phyloP scores from a whole-genome alignment of 2,888 invertebrate species.

The Furcula furcula region DNA sequence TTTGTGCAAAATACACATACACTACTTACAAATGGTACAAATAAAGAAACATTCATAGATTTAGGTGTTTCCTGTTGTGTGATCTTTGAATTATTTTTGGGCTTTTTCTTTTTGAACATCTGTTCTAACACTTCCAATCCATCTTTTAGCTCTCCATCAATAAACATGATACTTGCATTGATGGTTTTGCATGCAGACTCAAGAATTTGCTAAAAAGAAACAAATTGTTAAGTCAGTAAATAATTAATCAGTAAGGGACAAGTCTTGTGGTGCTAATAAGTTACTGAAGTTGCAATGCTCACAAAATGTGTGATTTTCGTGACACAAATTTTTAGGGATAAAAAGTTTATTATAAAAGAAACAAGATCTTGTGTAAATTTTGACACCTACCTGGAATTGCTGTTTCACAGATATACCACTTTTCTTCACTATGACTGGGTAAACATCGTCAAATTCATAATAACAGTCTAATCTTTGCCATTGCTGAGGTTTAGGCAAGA shows the following conservation, averaged over 20 bases:
- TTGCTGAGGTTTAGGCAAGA: slow-evolving; percentile 84
- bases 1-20: too few relatives aligned
- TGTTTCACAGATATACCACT: slow-evolving; percentile 84
- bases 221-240: not conserved
- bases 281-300: too few relatives aligned
- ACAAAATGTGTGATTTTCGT: too few relatives aligned
- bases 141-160: slow-evolving; percentile 87
- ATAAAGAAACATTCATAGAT: slow-evolving; percentile 84
- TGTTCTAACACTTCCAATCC: slow-evolving; percentile 84
- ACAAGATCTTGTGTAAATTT: too few relatives aligned
- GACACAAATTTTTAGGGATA: too few relatives aligned
- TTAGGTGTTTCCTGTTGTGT: slow-evolving; percentile 67
- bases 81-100: slow-evolving; percentile 61
- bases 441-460: slow-evolving; percentile 88
- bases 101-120: slow-evolving; percentile 83
- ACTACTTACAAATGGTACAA: slow-evolving; percentile 86
- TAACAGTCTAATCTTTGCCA: slow-evolving; percentile 90
- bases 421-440: slow-evolving; percentile 85
- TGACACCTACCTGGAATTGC: slow-evolving; percentile 84
- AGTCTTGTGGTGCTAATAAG: too few relatives aligned
- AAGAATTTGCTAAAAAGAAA: slow-evolving; percentile 81
- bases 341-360: too few relatives aligned
- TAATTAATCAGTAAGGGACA: too few relatives aligned
- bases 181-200: slow-evolving; percentile 81
- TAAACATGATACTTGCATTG: slow-evolving; percentile 85